A percentile compares a stretch with the other conserved stretches of the same genome.
phyloP scores from a whole-genome alignment of 2,113 vertebrate species.

The Eulacestoma nigropectus region DNA sequence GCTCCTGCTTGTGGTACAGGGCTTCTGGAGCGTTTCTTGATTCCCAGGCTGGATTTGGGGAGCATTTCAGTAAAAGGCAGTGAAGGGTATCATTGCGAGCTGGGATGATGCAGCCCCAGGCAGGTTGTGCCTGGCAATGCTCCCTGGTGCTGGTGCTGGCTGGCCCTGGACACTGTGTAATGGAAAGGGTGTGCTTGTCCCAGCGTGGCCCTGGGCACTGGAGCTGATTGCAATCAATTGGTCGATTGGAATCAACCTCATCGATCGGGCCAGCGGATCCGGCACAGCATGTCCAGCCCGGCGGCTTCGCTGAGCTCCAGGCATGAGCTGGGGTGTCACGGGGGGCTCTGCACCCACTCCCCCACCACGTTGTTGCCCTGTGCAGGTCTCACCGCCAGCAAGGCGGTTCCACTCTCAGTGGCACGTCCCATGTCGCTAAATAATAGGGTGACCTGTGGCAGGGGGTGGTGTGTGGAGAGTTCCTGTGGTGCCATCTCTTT shows the following conservation, averaged over 20 bases:
- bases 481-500: background rate
- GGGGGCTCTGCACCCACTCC: background rate
- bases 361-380: fast-evolving
- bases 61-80: background rate
- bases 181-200: constrained; percentile 46
- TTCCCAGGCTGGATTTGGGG: background rate
- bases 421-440: fast-evolving
- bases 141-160: background rate
- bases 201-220: background rate
- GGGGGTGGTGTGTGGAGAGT: background rate
- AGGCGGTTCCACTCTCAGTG: background rate
- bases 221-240: constrained; percentile 2
- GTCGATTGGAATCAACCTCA: background rate
- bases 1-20: background rate
- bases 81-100: background rate
- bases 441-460: background rate
- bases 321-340: fast-evolving
- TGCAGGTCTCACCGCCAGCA: background rate
- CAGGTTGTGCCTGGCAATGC: background rate
- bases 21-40: background rate
- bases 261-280: background rate
- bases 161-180: background rate
- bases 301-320: background rate
- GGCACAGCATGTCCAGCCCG: background rate
- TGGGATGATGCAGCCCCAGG: background rate